These are phyloP conservation scores for Regulus satrapa DNA, from an alignment of 2,113 vertebrate species.

Conservation along the genomic window DNA sequence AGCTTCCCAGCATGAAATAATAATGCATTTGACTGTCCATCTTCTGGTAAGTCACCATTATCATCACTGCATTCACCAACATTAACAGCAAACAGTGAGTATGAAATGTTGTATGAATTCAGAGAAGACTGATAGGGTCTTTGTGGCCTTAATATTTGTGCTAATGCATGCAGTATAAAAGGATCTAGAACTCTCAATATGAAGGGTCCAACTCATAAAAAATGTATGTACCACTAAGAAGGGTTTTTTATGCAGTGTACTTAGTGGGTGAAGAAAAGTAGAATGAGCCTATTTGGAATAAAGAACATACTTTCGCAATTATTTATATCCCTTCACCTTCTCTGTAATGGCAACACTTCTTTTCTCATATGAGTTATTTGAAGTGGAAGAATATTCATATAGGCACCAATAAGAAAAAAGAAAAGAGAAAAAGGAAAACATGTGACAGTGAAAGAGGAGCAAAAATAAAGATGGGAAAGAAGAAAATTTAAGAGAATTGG, in stretches of 20 bases:
- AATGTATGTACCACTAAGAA: constrained; percentile 62
- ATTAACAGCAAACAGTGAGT: constrained; percentile 42
- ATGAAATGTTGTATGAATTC: constrained; percentile 52
- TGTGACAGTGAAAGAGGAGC: background rate
- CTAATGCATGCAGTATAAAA: constrained; percentile 59
- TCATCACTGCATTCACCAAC: constrained; percentile 38
- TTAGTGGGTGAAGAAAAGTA: background rate
- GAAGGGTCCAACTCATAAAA: constrained; percentile 67
- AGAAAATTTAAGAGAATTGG: background rate
- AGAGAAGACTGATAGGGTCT: constrained; percentile 43
- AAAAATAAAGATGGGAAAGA: background rate
- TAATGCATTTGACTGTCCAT: constrained; percentile 68
- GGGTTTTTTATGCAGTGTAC: constrained; percentile 17
- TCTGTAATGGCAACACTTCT: background rate
- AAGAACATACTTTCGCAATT: constrained; percentile 23
- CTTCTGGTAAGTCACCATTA: constrained; percentile 70
- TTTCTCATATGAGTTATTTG: background rate
- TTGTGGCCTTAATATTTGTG: constrained; percentile 68
- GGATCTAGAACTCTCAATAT: constrained; percentile 49
- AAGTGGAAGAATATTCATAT: background rate
- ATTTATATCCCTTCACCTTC: constrained; percentile 13
- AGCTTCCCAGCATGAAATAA: constrained; percentile 72
- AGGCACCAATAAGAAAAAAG: background rate
- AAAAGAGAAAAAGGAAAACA: background rate
- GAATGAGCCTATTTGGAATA: constrained; percentile 26